These are phyloP conservation scores for Theretra japonica DNA, from an alignment of 2,888 invertebrate species.

Conservation along the genomic window DNA sequence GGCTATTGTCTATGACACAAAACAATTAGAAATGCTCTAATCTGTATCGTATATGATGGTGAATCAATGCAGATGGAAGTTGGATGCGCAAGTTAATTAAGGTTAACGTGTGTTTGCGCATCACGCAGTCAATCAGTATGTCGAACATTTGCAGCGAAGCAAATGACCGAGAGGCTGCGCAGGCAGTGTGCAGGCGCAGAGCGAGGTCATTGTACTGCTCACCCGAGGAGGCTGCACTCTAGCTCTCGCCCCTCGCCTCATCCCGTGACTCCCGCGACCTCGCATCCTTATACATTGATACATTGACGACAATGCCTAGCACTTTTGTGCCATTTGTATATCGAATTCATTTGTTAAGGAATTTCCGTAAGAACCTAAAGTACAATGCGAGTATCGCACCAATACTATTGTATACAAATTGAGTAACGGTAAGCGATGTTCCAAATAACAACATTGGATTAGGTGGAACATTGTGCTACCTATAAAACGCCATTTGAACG, in stretches of 20 bases:
- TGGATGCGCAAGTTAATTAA: constrained; percentile 51
- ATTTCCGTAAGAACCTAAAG: no score
- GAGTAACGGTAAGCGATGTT: background rate
- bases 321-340: background rate
- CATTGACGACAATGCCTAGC: constrained; percentile 2
- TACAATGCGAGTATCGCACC: no score
- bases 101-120: constrained; percentile 48
- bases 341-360: no score
- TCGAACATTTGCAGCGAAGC: constrained; percentile 63
- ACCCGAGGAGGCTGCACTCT: constrained; percentile 68
- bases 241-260: constrained; percentile 59
- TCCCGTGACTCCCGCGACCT: constrained; percentile 53
- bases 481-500: constrained; percentile 10
- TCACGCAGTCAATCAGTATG: constrained; percentile 58
- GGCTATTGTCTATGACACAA: background rate
- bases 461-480: background rate
- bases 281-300: constrained; percentile 54
- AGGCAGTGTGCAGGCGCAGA: constrained; percentile 61
- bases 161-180: constrained; percentile 65
- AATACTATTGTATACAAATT: background rate
- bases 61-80: constrained; percentile 32
- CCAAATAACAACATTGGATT: background rate
- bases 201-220: constrained; percentile 75
- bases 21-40: background rate
- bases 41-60: background rate